Evolutionary conservation across 1,140 invertebrate genomes (phyloP).

Genomic region (Drosophila obscura): DNA sequence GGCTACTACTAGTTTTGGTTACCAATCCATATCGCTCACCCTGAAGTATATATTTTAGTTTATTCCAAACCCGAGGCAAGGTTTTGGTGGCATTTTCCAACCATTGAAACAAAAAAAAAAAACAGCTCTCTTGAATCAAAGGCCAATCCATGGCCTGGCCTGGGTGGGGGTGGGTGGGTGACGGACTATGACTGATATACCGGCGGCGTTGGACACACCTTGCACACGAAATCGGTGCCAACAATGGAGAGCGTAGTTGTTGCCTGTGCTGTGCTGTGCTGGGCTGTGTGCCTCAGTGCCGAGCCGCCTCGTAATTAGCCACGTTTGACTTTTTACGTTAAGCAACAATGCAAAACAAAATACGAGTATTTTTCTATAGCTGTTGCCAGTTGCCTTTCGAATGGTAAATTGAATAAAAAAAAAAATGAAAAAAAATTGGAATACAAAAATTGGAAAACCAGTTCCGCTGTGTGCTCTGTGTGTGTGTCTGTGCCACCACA

Average conservation of each 20-base stretch:
- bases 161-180: slow-evolving; percentile 48
- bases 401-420: slow-evolving; percentile 38
- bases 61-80: too few species aligned
- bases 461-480: too few species aligned
- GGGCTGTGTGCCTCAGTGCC: slow-evolving; percentile 10
- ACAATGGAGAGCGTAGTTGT: slow-evolving; percentile 21
- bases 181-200: slow-evolving; percentile 31
- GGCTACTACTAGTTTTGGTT: slow-evolving; percentile 21
- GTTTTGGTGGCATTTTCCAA: too few species aligned
- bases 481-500: slow-evolving; percentile 14
- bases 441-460: slow-evolving; percentile 53
- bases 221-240: slow-evolving; percentile 56
- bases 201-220: slow-evolving; percentile 61
- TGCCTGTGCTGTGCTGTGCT: too few species aligned
- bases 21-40: slow-evolving; percentile 4
- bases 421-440: slow-evolving; percentile 26
- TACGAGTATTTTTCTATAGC: slow-evolving; percentile 6
- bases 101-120: too few species aligned
- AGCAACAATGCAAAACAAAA: slow-evolving; percentile 51
- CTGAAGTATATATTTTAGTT: too few species aligned
- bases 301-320: slow-evolving; percentile 62
- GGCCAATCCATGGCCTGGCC: slow-evolving; percentile 10
- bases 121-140: slow-evolving; percentile 13
- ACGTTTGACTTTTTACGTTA: slow-evolving; percentile 66
- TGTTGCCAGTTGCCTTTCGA: slow-evolving; percentile 57